Evolutionary conservation across 1,140 invertebrate genomes (phyloP).

Genomic region (Lepidurus packardi): DNA sequence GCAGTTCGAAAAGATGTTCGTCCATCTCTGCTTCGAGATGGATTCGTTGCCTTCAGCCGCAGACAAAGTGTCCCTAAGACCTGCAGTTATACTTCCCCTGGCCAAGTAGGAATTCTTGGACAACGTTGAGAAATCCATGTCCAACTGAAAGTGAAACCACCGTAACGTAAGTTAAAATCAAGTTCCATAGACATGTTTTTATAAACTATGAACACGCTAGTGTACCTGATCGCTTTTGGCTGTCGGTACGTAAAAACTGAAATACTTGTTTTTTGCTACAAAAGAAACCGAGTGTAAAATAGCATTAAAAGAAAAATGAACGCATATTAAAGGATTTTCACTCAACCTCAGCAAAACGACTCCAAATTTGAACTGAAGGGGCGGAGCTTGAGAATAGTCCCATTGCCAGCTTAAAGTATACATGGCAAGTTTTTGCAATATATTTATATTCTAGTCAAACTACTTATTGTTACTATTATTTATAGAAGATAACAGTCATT

Average conservation of each 20-base stretch:
- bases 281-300: not conserved
- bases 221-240: not conserved
- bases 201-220: not conserved
- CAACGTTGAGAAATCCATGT: not conserved
- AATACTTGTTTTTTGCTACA: not conserved
- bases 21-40: slow-evolving; percentile 5
- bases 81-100: not conserved
- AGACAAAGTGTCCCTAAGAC: not conserved
- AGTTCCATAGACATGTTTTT: not conserved
- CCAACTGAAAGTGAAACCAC: not conserved
- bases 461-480: too few relatives aligned
- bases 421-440: too few relatives aligned
- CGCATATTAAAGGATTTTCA: not conserved
- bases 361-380: not conserved
- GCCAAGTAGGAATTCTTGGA: not conserved
- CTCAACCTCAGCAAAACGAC: not conserved
- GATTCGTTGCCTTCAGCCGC: not conserved
- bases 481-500: too few relatives aligned
- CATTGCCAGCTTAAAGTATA: too few relatives aligned
- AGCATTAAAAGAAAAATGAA: not conserved
- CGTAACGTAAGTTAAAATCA: not conserved
- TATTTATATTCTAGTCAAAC: too few relatives aligned
- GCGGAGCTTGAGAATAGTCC: too few relatives aligned
- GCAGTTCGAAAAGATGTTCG: not conserved
- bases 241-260: not conserved